phyloP scores from a whole-genome alignment of 2,888 invertebrate species.

The Phortica magna region DNA sequence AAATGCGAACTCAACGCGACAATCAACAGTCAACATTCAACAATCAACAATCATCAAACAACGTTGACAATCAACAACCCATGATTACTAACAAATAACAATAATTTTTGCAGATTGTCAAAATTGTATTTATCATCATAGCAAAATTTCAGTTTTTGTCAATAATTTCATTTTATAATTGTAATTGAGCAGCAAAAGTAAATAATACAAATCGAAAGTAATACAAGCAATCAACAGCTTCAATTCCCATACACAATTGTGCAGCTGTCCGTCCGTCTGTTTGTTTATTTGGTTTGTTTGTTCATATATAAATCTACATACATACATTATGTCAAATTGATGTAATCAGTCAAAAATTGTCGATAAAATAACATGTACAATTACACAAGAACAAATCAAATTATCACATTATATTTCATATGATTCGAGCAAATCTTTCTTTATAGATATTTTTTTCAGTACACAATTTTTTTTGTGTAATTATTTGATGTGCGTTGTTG shows the following conservation, averaged over 20 bases:
- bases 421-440: too few species aligned
- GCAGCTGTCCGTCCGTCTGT: neutral
- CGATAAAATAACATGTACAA: neutral
- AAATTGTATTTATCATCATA: neutral
- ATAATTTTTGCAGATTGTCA: slow-evolving; percentile 5
- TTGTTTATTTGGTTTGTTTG: neutral
- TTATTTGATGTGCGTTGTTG: too few species aligned
- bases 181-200: neutral
- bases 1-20: neutral
- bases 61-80: neutral
- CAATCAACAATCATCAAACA: neutral
- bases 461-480: too few species aligned
- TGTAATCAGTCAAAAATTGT: slow-evolving; percentile 35
- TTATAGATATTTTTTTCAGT: too few species aligned
- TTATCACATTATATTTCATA: slow-evolving; percentile 35
- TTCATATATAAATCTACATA: neutral
- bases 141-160: neutral
- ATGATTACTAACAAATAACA: slow-evolving; percentile 1
- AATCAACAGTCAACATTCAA: neutral
- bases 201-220: slow-evolving; percentile 38
- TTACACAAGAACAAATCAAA: slow-evolving; percentile 32
- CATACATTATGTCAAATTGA: slow-evolving; percentile 20
- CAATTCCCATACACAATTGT: neutral
- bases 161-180: neutral
- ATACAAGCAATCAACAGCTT: slow-evolving; percentile 57